Evolutionary conservation across 53 echinoderm and acorn worm species (phyloP).

Genomic region (Patiria pectinifera): DNA sequence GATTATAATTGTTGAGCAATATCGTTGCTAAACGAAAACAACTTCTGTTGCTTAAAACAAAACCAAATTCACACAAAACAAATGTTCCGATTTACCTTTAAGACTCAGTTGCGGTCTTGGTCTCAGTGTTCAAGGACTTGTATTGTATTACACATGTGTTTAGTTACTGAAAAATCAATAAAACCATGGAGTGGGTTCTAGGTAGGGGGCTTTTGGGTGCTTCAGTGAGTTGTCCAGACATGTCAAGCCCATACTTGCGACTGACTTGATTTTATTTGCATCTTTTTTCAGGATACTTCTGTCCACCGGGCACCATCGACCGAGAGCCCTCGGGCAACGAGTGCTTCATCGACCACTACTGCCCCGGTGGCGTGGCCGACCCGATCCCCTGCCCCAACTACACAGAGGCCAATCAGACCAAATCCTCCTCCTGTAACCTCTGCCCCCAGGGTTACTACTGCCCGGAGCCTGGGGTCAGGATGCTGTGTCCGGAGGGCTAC

Average conservation of each 20-base stretch:
- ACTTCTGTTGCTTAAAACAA: no score
- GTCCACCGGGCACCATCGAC: constrained; percentile 91
- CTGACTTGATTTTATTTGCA: background rate
- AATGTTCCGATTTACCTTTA: no score
- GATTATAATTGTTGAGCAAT: no score
- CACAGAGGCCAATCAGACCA: constrained; percentile 98
- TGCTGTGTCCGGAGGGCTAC: constrained; percentile 87
- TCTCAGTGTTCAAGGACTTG: no score
- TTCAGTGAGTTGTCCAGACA: no score
- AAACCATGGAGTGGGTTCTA: no score
- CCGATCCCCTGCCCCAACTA: constrained; percentile 97
- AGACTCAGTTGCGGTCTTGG: no score
- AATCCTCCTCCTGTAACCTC: constrained; percentile 84
- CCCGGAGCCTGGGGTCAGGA: constrained; percentile 72
- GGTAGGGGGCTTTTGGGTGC: no score
- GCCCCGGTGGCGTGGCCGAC: constrained; percentile 85
- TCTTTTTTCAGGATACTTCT: constrained; percentile 82
- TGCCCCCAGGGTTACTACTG: constrained; percentile 95
- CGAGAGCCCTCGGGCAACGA: constrained; percentile 81
- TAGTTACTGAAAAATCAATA: no score
- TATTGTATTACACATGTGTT: no score
- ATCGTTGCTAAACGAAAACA: no score
- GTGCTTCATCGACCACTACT: constrained; percentile 94
- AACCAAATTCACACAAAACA: no score
- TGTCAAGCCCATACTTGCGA: background rate